A percentile compares a stretch with the other conserved stretches of the same genome.
Evolutionary conservation across 2,797 vertebrate genomes (phyloP).

Genomic region (Podarcis lilfordi): DNA sequence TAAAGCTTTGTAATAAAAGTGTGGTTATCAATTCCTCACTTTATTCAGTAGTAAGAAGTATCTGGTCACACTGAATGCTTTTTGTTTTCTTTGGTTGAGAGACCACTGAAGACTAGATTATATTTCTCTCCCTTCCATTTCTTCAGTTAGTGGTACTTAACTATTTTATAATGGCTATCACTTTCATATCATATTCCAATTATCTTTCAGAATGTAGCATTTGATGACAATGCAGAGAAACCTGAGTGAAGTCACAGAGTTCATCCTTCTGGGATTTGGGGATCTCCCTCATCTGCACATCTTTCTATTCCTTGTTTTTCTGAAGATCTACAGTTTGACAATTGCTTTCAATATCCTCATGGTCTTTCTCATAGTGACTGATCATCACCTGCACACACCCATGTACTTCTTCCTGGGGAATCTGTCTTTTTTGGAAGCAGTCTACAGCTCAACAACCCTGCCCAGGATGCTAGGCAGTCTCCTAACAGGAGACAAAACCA

Average conservation of each 20-base stretch:
- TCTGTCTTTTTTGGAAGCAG: constrained; percentile 51
- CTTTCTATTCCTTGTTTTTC: constrained; percentile 45
- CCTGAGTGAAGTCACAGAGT: constrained; percentile 45
- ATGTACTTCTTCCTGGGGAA: constrained; percentile 64
- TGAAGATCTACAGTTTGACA: constrained; percentile 43
- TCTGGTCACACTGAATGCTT: too few species aligned
- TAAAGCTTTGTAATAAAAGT: too few species aligned
- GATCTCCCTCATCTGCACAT: constrained; percentile 20
- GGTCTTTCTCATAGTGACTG: constrained; percentile 43
- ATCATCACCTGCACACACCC: constrained; percentile 42
- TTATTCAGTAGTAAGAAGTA: too few species aligned
- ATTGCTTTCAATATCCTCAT: constrained; percentile 55
- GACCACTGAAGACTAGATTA: too few species aligned
- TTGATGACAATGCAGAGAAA: constrained; percentile 17
- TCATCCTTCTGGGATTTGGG: constrained; percentile 60
- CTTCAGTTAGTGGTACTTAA: too few species aligned
- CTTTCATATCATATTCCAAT: too few species aligned
- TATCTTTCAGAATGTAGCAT: too few species aligned
- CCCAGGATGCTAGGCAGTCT: constrained; percentile 54
- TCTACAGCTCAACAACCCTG: constrained; percentile 46
- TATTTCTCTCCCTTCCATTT: too few species aligned
- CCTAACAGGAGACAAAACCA: constrained; percentile 31
- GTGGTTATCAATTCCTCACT: too few species aligned
- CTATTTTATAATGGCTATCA: too few species aligned
- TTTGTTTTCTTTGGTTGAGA: too few species aligned